These are phyloP conservation scores for Hippopotamus amphibius DNA, from an alignment of 2,113 vertebrate genomes.

Conservation along the genomic window DNA sequence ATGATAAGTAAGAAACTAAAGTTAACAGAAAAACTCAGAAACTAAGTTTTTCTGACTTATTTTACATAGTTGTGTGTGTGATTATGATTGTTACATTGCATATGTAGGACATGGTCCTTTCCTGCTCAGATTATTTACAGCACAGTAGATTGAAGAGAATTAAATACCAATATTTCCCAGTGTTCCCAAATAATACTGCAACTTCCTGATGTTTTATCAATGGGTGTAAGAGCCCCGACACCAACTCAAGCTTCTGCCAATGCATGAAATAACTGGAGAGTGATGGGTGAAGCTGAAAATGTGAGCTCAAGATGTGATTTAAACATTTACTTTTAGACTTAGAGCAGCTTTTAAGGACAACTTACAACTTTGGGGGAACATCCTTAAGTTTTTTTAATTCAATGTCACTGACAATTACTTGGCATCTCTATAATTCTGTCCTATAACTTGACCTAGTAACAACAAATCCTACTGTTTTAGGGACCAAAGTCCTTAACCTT, in stretches of 20 bases:
- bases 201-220: neutral
- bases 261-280: neutral
- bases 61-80: neutral
- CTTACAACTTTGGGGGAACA: neutral
- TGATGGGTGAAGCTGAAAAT: neutral
- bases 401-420: neutral
- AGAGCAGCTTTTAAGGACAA: neutral
- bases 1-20: neutral
- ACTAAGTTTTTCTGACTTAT: neutral
- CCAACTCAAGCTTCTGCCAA: neutral
- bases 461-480: neutral
- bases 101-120: neutral
- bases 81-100: neutral
- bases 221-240: neutral
- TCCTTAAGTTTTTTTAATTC: neutral
- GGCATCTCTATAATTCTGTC: constrained; percentile 14
- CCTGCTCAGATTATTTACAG: neutral
- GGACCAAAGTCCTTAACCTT: neutral
- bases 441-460: neutral
- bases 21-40: neutral
- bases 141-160: neutral
- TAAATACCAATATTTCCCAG: neutral
- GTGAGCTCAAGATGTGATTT: neutral
- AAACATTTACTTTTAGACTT: neutral
- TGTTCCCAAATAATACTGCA: neutral